Conservation (phyloP, 2,113 vertebrate genomes). For the Macaca nemestrina region DNA sequence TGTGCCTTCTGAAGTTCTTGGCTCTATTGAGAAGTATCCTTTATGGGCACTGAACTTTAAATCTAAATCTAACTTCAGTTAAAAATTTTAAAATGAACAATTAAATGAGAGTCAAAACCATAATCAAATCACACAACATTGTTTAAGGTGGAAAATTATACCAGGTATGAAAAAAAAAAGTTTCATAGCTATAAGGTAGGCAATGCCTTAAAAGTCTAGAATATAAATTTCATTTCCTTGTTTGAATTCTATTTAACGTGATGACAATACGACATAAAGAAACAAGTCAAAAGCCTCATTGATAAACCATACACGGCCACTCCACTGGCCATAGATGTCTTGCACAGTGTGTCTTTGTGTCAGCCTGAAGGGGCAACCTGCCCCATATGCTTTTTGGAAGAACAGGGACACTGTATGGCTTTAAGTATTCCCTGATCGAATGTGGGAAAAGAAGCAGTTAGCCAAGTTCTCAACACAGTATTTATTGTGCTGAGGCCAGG, state of each 20-base stretch:
- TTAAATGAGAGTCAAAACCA: slow-evolving; percentile 46
- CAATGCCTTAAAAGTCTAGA: slow-evolving; percentile 6
- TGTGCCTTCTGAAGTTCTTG: background rate
- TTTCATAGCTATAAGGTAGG: background rate
- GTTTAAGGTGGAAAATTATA: slow-evolving; percentile 25
- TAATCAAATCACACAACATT: background rate
- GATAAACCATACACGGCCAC: slow-evolving; percentile 38
- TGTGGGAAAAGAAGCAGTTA: slow-evolving; percentile 66
- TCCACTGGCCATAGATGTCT: background rate
- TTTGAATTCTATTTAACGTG: slow-evolving; percentile 31
- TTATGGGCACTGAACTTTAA: background rate
- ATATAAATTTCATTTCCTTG: slow-evolving; percentile 14
- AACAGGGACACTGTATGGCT: slow-evolving; percentile 68
- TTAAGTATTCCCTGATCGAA: slow-evolving; percentile 67
- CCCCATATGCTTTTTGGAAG: slow-evolving; percentile 69
- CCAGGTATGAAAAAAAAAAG: background rate
- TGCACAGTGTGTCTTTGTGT: slow-evolving; percentile 69
- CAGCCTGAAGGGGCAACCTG: slow-evolving; percentile 25
- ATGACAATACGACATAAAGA: slow-evolving; percentile 1
- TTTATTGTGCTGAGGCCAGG: slow-evolving; percentile 70
- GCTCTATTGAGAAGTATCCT: background rate
- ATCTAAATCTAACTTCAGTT: slow-evolving; percentile 7
- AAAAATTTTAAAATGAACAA: slow-evolving; percentile 26
- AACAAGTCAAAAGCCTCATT: slow-evolving; percentile 70
- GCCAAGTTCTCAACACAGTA: slow-evolving; percentile 77